phyloP scores from a whole-genome alignment of 2,797 vertebrate genomes.

The Stomatorhinus walkeri region DNA sequence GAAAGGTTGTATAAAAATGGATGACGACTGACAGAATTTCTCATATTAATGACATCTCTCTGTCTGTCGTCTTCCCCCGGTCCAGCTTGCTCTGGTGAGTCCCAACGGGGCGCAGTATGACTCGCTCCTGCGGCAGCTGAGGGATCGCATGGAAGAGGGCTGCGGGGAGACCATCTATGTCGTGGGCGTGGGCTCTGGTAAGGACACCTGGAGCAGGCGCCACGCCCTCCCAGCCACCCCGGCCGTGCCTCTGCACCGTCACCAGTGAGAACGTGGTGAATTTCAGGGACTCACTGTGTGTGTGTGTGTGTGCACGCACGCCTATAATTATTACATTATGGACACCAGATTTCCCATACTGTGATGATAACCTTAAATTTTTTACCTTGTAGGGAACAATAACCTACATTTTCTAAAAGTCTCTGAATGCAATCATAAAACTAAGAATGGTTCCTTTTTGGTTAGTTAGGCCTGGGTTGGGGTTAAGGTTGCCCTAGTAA shows the following conservation, averaged over 20 bases:
- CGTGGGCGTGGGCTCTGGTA: slow-evolving; percentile 89
- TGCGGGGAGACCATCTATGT: slow-evolving; percentile 93
- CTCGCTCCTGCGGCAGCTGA: slow-evolving; percentile 76
- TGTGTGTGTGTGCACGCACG: background rate
- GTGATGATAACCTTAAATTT: background rate
- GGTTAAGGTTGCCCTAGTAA: background rate
- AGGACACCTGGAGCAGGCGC: slow-evolving; percentile 34
- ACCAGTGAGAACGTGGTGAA: background rate
- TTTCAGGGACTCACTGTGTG: background rate
- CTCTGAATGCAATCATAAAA: too few species aligned
- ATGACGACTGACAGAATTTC: background rate
- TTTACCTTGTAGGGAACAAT: background rate
- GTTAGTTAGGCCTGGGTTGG: background rate
- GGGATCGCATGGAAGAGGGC: slow-evolving; percentile 82
- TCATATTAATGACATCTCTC: background rate
- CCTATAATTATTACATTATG: background rate
- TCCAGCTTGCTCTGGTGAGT: slow-evolving; percentile 85
- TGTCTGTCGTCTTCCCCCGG: background rate
- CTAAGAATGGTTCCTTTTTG: background rate
- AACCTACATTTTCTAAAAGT: background rate
- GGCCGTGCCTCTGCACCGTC: background rate
- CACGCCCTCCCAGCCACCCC: too few species aligned
- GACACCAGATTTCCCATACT: background rate
- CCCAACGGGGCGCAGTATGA: slow-evolving; percentile 89
- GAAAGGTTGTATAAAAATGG: background rate